phyloP scores from a whole-genome alignment of 2,888 invertebrate species.

The Oxystoma pomonae region DNA sequence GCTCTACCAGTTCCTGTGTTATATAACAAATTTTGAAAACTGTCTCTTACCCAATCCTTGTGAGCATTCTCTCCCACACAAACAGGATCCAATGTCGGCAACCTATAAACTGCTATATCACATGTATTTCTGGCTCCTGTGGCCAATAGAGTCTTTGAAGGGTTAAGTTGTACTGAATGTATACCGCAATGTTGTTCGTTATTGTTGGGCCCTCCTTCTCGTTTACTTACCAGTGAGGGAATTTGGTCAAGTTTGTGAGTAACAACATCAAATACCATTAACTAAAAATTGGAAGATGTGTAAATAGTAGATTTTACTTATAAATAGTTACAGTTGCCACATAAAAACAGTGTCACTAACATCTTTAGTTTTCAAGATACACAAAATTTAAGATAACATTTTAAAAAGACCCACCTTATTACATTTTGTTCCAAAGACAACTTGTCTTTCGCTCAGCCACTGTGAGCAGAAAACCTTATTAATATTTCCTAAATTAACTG shows the following conservation, averaged over 20 bases:
- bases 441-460: constrained; percentile 92
- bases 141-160: constrained; percentile 83
- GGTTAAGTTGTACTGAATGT: constrained; percentile 91
- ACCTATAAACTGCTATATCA: constrained; percentile 83
- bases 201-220: constrained; percentile 49
- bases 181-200: constrained; percentile 80
- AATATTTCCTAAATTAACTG: constrained; percentile 78
- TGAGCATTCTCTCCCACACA: constrained; percentile 90
- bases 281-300: constrained; percentile 49
- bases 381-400: neutral
- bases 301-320: too few species aligned
- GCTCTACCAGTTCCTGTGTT: too few species aligned
- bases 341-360: constrained; percentile 4
- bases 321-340: too few species aligned
- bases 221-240: constrained; percentile 72
- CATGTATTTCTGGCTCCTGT: constrained; percentile 91
- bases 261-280: constrained; percentile 89
- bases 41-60: constrained; percentile 72
- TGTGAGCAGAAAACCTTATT: constrained; percentile 94
- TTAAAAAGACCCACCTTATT: constrained; percentile 76
- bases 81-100: constrained; percentile 93
- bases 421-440: constrained; percentile 96
- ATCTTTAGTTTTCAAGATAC: too few species aligned
- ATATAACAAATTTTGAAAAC: too few species aligned
- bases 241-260: constrained; percentile 85